A percentile compares a stretch with the other conserved stretches of the same genome.
phyloP scores from a whole-genome alignment of 2,113 vertebrate genomes.

The Recurvirostra avosetta region DNA sequence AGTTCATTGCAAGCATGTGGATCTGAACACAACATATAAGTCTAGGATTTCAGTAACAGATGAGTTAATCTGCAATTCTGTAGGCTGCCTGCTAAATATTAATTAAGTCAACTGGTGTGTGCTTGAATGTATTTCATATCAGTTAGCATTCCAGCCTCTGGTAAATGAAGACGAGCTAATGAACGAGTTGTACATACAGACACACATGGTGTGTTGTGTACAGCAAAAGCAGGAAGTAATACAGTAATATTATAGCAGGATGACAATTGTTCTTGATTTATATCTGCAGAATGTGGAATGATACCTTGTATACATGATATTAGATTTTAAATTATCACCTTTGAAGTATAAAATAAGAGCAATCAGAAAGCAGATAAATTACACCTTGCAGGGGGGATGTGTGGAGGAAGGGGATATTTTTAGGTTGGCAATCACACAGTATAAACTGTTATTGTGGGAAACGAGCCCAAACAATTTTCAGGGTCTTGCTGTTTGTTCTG shows the following conservation, averaged over 20 bases:
- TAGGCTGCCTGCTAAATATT: neutral
- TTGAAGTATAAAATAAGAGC: neutral
- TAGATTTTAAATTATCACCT: neutral
- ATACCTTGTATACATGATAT: neutral
- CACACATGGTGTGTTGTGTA: neutral
- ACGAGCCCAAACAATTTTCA: neutral
- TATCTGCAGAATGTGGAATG: neutral
- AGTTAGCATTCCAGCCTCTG: neutral
- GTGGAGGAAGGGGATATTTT: neutral
- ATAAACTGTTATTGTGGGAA: neutral
- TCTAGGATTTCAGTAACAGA: neutral
- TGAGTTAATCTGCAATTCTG: neutral
- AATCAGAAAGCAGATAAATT: neutral
- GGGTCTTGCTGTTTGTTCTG: neutral
- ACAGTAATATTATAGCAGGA: neutral
- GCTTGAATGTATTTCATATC: neutral
- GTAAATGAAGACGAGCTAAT: neutral
- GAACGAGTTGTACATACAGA: neutral
- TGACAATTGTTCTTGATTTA: neutral
- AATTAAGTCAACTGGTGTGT: neutral
- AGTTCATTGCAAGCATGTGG: neutral
- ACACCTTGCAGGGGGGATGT: neutral
- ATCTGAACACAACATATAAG: neutral
- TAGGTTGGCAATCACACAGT: neutral
- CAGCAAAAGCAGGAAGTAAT: neutral